phyloP scores from a whole-genome alignment of 2,888 invertebrate species.

The Lochmaea crataegi region DNA sequence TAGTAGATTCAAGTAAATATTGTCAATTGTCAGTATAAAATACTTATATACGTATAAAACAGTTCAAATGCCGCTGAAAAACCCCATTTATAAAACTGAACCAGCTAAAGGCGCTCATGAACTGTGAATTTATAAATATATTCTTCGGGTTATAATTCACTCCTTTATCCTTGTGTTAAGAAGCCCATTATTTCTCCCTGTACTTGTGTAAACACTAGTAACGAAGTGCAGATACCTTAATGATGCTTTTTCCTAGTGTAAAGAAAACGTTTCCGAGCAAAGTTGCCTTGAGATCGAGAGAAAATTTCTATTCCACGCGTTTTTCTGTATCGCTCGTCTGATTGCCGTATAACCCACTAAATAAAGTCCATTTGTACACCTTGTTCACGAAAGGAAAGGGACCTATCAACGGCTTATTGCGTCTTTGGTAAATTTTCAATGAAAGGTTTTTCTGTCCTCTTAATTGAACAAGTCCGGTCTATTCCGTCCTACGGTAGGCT shows the following conservation, averaged over 20 bases:
- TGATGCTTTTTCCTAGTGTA: slow-evolving; percentile 17
- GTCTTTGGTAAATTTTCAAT: slow-evolving; percentile 41
- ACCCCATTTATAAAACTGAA: no score
- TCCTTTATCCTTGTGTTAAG: not conserved
- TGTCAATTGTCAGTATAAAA: no score
- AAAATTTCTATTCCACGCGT: slow-evolving; percentile 35
- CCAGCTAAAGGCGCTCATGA: no score
- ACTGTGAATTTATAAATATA: no score
- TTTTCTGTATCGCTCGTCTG: slow-evolving; percentile 39
- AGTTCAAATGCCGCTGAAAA: no score
- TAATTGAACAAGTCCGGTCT: slow-evolving; percentile 37
- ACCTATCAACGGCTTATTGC: slow-evolving; percentile 29
- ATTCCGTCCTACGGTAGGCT: not conserved
- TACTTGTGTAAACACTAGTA: not conserved
- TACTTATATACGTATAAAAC: no score
- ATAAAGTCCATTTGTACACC: slow-evolving; percentile 44
- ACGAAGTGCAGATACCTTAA: not conserved
- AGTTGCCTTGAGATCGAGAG: slow-evolving; percentile 23
- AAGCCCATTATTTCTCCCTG: not conserved
- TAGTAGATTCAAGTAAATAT: no score
- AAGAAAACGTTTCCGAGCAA: slow-evolving; percentile 22
- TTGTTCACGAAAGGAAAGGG: slow-evolving; percentile 36
- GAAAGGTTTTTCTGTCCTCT: slow-evolving; percentile 31
- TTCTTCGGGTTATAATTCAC: no score
- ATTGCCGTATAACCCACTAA: slow-evolving; percentile 42